phyloP scores from a whole-genome alignment of 2,888 invertebrate species.

The Euclidia mi region DNA sequence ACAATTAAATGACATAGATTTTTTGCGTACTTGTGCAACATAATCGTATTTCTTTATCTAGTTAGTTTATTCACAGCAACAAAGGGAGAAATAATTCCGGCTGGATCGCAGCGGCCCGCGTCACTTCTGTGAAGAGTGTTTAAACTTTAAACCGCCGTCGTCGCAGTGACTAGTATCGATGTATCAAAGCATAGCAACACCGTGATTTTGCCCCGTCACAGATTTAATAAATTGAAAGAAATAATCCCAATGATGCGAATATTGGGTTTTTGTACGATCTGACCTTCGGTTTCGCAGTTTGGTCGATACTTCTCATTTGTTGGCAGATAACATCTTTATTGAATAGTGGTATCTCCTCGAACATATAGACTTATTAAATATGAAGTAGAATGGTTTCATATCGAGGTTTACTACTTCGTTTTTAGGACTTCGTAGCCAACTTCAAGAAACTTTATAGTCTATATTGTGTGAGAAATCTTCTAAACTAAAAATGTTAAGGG shows the following conservation, averaged over 20 bases:
- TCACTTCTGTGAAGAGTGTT: slow-evolving; percentile 30
- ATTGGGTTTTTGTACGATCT: slow-evolving; percentile 23
- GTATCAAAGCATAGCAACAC: slow-evolving; percentile 82
- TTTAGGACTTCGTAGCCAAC: too few relatives aligned
- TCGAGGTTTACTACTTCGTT: too few relatives aligned
- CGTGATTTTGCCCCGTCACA: slow-evolving; percentile 47
- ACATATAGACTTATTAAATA: too few relatives aligned
- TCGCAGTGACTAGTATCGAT: slow-evolving; percentile 73
- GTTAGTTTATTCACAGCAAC: background rate
- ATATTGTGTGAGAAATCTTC: too few relatives aligned
- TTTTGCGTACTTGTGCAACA: background rate
- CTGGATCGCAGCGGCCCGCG: background rate
- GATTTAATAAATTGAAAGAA: slow-evolving; percentile 43
- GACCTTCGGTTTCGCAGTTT: slow-evolving; percentile 8
- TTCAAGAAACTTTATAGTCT: too few relatives aligned
- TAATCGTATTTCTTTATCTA: background rate
- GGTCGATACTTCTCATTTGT: slow-evolving; percentile 1
- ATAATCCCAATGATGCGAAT: slow-evolving; percentile 7
- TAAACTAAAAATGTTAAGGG: too few relatives aligned
- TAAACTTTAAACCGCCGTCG: slow-evolving; percentile 6
- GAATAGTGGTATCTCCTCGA: too few relatives aligned
- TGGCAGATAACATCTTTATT: slow-evolving; percentile 1
- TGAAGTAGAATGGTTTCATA: too few relatives aligned
- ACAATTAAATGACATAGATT: too few relatives aligned
- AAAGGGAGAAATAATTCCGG: background rate